Evolutionary conservation across 1,140 invertebrate species (phyloP), one percentile per base, ranked within the genome.

Genomic region (Helicorthomorpha holstii): DNA sequence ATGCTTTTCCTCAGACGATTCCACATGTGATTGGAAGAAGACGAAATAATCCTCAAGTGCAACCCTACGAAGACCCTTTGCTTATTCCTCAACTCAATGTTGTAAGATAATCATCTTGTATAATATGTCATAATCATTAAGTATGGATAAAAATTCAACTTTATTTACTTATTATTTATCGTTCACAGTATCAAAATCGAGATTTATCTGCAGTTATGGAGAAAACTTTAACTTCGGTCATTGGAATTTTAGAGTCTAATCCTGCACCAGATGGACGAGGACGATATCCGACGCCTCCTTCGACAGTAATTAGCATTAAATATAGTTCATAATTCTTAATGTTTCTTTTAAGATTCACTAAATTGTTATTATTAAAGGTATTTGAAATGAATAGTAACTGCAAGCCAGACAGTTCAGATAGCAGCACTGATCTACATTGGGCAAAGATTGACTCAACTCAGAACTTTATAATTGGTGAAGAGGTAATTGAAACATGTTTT

Each of bases 171-270:
- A n/a, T n/a, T n/a, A n/a, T n/a, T n/a, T n/a, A n/a, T n/a, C n/a
- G 7, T 7, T 34, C 16, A 16, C 29, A 34, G 29, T 34, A 34
- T 34, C 57, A 75, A 72, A 77, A 74, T 1, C 77, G 79, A 60
- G 78, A 81, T 56, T 21, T 58, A 75, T 34, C 73, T 79, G 1
- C 75, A 79, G 56, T 83, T 60, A 75, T 91, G 59, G 86, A 90
- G 70, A 83, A 88, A 63, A 82, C 82, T 45, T 71, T 85, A 2
- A 66, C 89, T 10, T 78, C 82, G 60, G 81, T 88, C 24, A 86
- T 83, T 0, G 81, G 84, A 54, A 84, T 83, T 3, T 66, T 92
- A 3, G 85, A 90, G 62, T 83, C 85, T 0, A 87, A 82, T 61
- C 70, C 87, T 57, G 80, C 86, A 65, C 82, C 83, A 0, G 81